A percentile compares a stretch with the other conserved stretches of the same genome.
These are phyloP conservation scores for Asobara japonica DNA, from an alignment of 1,140 invertebrate species.

Conservation along the genomic window DNA sequence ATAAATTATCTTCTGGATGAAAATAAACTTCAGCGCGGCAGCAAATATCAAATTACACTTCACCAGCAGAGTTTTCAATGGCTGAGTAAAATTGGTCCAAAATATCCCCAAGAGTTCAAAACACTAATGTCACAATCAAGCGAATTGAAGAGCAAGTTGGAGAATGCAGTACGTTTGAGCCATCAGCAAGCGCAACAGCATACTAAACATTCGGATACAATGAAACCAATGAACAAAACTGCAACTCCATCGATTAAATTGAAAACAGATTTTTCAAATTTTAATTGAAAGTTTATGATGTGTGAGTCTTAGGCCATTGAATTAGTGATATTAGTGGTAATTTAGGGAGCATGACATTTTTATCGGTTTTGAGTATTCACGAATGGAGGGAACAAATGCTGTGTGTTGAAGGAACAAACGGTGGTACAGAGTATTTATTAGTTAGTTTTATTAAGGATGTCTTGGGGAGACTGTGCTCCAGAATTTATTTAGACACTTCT, in stretches of 20 bases:
- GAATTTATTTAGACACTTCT: neutral
- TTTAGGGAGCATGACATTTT: constrained; percentile 5
- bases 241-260: constrained; percentile 84
- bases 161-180: constrained; percentile 83
- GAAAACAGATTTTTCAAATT: constrained; percentile 97
- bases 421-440: constrained; percentile 10
- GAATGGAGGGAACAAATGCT: constrained; percentile 6
- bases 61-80: constrained; percentile 89
- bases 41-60: constrained; percentile 74
- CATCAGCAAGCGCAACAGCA: constrained; percentile 70
- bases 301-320: neutral
- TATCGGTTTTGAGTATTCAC: neutral
- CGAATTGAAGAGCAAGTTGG: constrained; percentile 83
- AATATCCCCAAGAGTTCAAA: constrained; percentile 93
- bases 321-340: constrained; percentile 27
- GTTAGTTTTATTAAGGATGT: neutral
- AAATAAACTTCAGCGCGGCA: constrained; percentile 70
- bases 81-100: constrained; percentile 90
- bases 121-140: constrained; percentile 84
- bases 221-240: constrained; percentile 66
- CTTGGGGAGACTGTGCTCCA: neutral
- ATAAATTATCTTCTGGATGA: constrained; percentile 84
- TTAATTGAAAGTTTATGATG: constrained; percentile 67
- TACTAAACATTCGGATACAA: constrained; percentile 60
- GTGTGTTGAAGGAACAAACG: neutral